phyloP scores from a whole-genome alignment of 2,888 invertebrate genomes.

The Drosophila robusta region DNA sequence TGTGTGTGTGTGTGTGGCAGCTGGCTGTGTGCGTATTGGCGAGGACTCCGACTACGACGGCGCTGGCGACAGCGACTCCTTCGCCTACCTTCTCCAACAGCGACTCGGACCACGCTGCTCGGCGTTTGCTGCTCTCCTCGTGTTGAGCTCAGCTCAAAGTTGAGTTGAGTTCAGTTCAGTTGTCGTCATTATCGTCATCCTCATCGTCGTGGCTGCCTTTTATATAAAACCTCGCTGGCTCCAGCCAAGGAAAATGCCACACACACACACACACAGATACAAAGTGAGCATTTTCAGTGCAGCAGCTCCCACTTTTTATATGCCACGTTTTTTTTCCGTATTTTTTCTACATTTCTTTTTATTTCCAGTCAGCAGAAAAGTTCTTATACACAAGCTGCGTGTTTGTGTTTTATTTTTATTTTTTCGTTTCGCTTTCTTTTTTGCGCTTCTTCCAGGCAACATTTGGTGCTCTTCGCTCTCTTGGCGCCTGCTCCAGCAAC shows the following conservation, averaged over 20 bases:
- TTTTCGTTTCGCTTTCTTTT: not conserved
- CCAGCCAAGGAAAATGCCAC: conserved; percentile 60
- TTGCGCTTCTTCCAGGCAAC: conserved; percentile 47
- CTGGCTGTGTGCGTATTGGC: conserved; percentile 81
- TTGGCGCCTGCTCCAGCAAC: conserved; percentile 59
- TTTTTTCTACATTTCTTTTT: conserved; percentile 66
- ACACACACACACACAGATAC: conserved; percentile 26
- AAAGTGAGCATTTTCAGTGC: conserved; percentile 14
- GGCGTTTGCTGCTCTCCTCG: conserved; percentile 22
- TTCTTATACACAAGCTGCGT: conserved; percentile 70
- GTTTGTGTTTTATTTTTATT: conserved; percentile 34
- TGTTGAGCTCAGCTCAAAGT: conserved; percentile 36
- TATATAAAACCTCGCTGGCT: conserved; percentile 61
- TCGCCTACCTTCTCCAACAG: conserved; percentile 14
- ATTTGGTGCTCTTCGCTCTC: conserved; percentile 49
- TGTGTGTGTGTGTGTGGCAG: conserved; percentile 60
- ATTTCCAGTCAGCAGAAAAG: conserved; percentile 73
- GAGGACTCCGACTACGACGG: conserved; percentile 36
- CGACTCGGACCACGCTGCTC: conserved; percentile 39
- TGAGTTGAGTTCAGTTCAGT: conserved; percentile 48
- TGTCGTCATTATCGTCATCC: conserved; percentile 51
- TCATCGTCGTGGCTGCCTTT: conserved; percentile 49
- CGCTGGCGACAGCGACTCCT: conserved; percentile 37
- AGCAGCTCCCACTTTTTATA: conserved; percentile 45
- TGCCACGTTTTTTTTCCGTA: conserved; percentile 14